Evolutionary conservation across 2,888 invertebrate genomes (phyloP), one percentile per base, ranked within the genome.

Genomic region (Eilema griseolum): DNA sequence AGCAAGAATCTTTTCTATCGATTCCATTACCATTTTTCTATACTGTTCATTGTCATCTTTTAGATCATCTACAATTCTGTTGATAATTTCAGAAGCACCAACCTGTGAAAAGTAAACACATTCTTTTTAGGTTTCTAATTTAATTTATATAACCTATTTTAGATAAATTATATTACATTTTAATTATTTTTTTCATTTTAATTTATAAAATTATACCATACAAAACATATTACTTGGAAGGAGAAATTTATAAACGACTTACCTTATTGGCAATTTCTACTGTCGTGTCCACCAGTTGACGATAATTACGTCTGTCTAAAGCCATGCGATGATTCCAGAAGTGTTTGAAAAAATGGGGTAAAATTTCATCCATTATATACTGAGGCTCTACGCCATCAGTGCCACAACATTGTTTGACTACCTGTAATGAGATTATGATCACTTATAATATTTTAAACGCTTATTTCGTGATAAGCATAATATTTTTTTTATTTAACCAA

Each of bases 311-410:
- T 66, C 99, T 96, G 92, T 99, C 99, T 74, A 99, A 95, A 2
- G 99, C 99, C 99, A 99, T 99, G 78, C 99, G 97, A 90, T 99
- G 99, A 90, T 99, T 99, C 99, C 99, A 99, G 95, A 99, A 99
- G 93, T 99, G 99, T 93, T 99, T 99, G 95, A 99, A 99, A 94
- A 99, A 99, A 86, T 99, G 99, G 0, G 99, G 99, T 81, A 99
- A 95, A 84, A 99, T 99, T 91, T 99, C 99, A 85, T 99, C 99
- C 95, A 99, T 99, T 81, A 99, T 99, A 88, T 99, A 99, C 88
- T 99, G 99, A 0, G 99, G 97, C 91, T 99, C 99, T 67, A 99
- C 99, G 97, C 99, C 99, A 91, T 99, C 99, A 0, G 99, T 99
- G 14, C 99, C 99, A 89, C 99, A 99, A 94, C 99, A 99, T 94